Conservation (phyloP, 2,113 vertebrate species). For the Lagopus muta region DNA sequence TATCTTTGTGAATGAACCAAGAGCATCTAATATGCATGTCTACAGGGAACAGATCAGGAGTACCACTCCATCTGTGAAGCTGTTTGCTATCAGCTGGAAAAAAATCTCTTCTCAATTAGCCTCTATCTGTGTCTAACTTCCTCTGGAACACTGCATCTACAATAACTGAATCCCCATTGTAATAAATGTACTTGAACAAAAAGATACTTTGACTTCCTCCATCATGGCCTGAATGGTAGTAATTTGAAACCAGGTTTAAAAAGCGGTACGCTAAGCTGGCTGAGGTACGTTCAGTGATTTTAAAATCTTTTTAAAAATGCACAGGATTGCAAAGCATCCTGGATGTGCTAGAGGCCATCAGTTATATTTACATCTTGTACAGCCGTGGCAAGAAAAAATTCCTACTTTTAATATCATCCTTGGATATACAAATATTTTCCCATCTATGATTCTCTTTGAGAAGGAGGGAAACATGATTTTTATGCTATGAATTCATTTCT, state of each 20-base stretch:
- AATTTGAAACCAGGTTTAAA: not conserved
- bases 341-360: not conserved
- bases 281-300: not conserved
- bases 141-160: slow-evolving; percentile 31
- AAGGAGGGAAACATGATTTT: not conserved
- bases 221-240: not conserved
- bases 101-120: slow-evolving; percentile 67
- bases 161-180: slow-evolving; percentile 31
- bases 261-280: not conserved
- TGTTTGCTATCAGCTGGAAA: slow-evolving; percentile 63
- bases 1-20: slow-evolving; percentile 67
- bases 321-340: not conserved
- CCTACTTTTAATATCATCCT: not conserved
- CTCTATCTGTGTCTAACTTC: slow-evolving; percentile 42
- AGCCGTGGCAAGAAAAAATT: not conserved
- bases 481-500: not conserved
- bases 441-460: not conserved
- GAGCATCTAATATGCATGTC: slow-evolving; percentile 49
- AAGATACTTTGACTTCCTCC: slow-evolving; percentile 13
- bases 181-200: slow-evolving; percentile 46
- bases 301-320: not conserved
- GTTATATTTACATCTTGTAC: not conserved
- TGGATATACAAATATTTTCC: not conserved
- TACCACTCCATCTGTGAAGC: slow-evolving; percentile 55
- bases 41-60: slow-evolving; percentile 56